phyloP scores from a whole-genome alignment of 2,797 vertebrate species.

The Acanthopagrus latus region DNA sequence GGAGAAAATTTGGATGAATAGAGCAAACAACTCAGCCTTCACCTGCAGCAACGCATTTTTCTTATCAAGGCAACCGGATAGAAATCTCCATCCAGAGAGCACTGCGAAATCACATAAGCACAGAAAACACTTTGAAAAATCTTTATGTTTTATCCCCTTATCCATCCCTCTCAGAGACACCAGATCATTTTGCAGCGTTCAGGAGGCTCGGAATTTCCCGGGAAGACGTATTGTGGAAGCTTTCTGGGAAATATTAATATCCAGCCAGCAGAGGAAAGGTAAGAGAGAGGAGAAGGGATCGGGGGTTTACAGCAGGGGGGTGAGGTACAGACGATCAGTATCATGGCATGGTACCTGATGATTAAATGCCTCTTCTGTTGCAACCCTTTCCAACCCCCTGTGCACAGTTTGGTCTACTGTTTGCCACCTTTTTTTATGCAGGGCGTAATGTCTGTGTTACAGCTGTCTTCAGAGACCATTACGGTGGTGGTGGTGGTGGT shows the following conservation, averaged over 20 bases:
- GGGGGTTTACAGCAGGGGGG: slow-evolving; percentile 58
- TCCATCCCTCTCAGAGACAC: slow-evolving; percentile 74
- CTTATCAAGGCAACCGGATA: slow-evolving; percentile 53
- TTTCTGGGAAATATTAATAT: slow-evolving; percentile 85
- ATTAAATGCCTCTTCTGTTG: slow-evolving; percentile 61
- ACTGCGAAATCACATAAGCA: slow-evolving; percentile 50
- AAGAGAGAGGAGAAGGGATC: slow-evolving; percentile 57
- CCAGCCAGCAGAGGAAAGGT: slow-evolving; percentile 73
- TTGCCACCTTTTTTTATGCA: slow-evolving; percentile 42
- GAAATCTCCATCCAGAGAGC: slow-evolving; percentile 70
- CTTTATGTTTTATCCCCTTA: slow-evolving; percentile 73
- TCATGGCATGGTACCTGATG: slow-evolving; percentile 64
- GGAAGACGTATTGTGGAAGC: slow-evolving; percentile 81
- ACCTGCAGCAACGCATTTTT: slow-evolving; percentile 73
- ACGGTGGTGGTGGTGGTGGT: slow-evolving; percentile 18
- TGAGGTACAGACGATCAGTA: slow-evolving; percentile 68
- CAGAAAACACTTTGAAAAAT: slow-evolving; percentile 57
- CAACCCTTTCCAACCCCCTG: slow-evolving; percentile 18
- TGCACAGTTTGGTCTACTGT: slow-evolving; percentile 32
- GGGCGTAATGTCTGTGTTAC: slow-evolving; percentile 33
- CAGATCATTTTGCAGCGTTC: slow-evolving; percentile 79
- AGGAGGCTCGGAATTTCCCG: slow-evolving; percentile 78
- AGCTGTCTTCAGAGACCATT: slow-evolving; percentile 38
- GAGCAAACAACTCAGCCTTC: slow-evolving; percentile 60
- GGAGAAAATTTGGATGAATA: slow-evolving; percentile 63